Conservation (phyloP, 2,888 invertebrate genomes). For the Rhabditoides inermis region DNA sequence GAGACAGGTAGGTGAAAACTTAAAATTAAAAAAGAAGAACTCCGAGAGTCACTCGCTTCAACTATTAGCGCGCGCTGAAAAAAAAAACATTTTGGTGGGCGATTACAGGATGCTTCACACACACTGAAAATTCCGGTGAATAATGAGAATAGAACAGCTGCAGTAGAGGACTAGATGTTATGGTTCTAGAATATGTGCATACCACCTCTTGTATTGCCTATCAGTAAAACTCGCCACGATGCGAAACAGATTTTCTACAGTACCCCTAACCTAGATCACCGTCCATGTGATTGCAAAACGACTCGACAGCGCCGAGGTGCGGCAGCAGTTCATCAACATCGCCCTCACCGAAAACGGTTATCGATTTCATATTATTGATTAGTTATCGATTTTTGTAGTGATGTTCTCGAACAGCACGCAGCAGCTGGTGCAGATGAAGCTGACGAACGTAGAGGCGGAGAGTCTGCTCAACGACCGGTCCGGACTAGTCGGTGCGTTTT, state of each 20-base stretch:
- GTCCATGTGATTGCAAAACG: conserved; percentile 47
- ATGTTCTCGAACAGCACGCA: conserved; percentile 21
- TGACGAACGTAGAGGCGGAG: conserved; percentile 44
- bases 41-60: conserved; percentile 3
- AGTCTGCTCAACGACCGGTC: conserved; percentile 35
- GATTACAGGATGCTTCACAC: too few relatives aligned
- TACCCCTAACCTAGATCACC: conserved; percentile 40
- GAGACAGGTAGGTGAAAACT: background rate
- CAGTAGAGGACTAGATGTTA: too few relatives aligned
- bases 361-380: conserved; percentile 1
- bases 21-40: background rate
- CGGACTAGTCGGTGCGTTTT: conserved; percentile 16
- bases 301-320: conserved; percentile 39
- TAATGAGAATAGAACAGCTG: too few relatives aligned
- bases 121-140: too few relatives aligned
- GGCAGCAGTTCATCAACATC: conserved; percentile 39
- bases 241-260: conserved; percentile 13
- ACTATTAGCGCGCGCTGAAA: background rate
- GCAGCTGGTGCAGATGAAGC: conserved; percentile 34
- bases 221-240: background rate
- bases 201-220: conserved; percentile 4
- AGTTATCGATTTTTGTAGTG: conserved; percentile 14
- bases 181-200: too few relatives aligned
- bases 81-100: too few relatives aligned
- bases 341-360: conserved; percentile 39